Conservation (phyloP, 1,140 invertebrate species). For the Cataglyphis hispanica region DNA sequence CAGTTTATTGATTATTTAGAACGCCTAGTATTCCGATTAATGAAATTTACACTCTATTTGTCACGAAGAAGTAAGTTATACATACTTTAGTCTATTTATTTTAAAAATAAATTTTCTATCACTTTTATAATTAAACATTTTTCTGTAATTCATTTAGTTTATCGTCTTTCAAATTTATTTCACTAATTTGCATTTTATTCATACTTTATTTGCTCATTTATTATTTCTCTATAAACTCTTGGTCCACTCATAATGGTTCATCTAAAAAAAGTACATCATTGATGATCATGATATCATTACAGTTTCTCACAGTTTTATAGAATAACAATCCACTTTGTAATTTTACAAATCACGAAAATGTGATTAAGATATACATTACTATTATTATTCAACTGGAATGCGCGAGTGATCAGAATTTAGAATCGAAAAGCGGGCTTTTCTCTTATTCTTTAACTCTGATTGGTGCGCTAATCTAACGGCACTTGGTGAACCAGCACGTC, state of each 20-base stretch:
- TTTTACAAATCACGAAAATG: neutral
- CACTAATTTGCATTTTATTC: neutral
- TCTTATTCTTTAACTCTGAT: constrained; percentile 66
- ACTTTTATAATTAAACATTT: neutral
- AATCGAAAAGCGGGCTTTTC: constrained; percentile 65
- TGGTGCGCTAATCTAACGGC: constrained; percentile 78
- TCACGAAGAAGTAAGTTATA: constrained; percentile 8
- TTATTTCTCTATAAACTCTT: neutral
- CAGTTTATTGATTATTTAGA: neutral
- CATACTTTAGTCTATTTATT: neutral
- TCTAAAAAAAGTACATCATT: neutral
- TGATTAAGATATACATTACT: constrained; percentile 2
- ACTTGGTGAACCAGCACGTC: constrained; percentile 70
- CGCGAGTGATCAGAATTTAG: constrained; percentile 69
- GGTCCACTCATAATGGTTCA: neutral
- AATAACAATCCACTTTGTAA: constrained; percentile 7
- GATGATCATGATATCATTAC: neutral
- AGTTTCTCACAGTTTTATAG: neutral
- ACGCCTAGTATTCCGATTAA: neutral
- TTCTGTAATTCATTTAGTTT: neutral
- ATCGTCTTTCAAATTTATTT: neutral
- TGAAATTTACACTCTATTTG: neutral
- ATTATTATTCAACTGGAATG: constrained; percentile 34
- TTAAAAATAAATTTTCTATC: neutral
- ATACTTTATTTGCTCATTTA: neutral